Base-by-base conservation (phyloP, 2,888 invertebrate genomes). In the Cerastoderma edule region DNA sequence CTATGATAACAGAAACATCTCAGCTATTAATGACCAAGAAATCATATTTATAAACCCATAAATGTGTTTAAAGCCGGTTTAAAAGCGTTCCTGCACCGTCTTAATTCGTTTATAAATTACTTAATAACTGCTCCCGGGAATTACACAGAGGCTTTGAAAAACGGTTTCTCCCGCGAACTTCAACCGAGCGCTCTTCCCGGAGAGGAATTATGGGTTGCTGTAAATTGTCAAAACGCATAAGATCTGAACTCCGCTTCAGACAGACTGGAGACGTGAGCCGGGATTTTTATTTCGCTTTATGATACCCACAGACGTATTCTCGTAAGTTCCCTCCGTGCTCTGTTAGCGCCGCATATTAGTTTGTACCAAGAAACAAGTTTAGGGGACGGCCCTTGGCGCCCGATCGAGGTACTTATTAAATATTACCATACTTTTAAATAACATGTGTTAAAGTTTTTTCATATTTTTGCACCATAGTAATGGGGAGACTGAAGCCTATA, bases 181-280 rank as follows among this genome's bases (percentile, higher is more conserved):
- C 72, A 70, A 66, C 66, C 48, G 73, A 54, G 39, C 57, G 69
- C 60, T 53, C 69, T 77, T 66, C 70, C 57, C 46, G 24, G 57
- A 53, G 24, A 46, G 65, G 75, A 75, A 68, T 75, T 78, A 75
- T 71, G 67, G 46, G 71, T 63, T 64, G 80, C 67, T 78, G 72
- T 78, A 75, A 75, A 81, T 73, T 78, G 77, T 77, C 77, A 72
- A 80, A 77, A 80, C 53, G 67, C 44, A 75, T 75, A 69, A 75
- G 77, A 77, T 77, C 72, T 71, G 63, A 77, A 64, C 53, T 54
- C 22, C 22, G 19, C n/a, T 5, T 22, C 65, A 81, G 78, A 81
- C 81, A 54, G 6, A 6, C n/a, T 68, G 80, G 80, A 80, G 80
- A 57, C 75, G 4, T n/a, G 30, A 32, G 28, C 28, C 16, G 13